These are phyloP conservation scores for Oostethus manadensis DNA, from an alignment of 2,113 vertebrate genomes.

Conservation along the genomic window DNA sequence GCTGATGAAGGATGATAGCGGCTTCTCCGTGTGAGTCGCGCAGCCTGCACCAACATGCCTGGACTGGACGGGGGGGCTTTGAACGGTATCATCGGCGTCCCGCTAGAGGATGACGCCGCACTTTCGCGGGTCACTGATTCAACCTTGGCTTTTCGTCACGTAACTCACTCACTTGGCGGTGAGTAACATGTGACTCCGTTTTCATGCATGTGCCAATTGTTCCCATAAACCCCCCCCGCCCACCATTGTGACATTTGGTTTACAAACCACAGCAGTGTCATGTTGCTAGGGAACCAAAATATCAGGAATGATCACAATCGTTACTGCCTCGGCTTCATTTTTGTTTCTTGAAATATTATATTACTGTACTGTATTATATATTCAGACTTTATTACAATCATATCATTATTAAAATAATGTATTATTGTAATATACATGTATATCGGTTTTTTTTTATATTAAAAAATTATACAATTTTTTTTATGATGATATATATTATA, in stretches of 20 bases:
- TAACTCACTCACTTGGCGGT: conserved; percentile 1
- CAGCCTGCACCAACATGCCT: conserved; percentile 13
- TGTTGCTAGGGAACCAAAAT: too few species aligned
- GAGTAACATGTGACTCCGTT: conserved; percentile 14
- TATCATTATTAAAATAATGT: too few species aligned
- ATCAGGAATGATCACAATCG: too few species aligned
- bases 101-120: neutral
- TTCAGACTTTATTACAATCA: too few species aligned
- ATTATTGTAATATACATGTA: too few species aligned
- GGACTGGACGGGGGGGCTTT: conserved; percentile 18
- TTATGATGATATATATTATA: too few species aligned
- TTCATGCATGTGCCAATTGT: conserved; percentile 1
- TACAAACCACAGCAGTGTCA: too few species aligned
- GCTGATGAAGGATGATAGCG: neutral
- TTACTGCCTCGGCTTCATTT: too few species aligned
- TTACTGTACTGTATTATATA: too few species aligned
- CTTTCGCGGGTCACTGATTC: neutral
- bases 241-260: conserved; percentile 11
- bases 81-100: neutral
- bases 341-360: too few species aligned
- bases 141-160: conserved; percentile 26
- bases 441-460: too few species aligned
- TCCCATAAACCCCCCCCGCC: neutral
- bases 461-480: too few species aligned
- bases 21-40: conserved; percentile 34